phyloP scores from a whole-genome alignment of 2,888 invertebrate genomes.

The Hetaerina titia region DNA sequence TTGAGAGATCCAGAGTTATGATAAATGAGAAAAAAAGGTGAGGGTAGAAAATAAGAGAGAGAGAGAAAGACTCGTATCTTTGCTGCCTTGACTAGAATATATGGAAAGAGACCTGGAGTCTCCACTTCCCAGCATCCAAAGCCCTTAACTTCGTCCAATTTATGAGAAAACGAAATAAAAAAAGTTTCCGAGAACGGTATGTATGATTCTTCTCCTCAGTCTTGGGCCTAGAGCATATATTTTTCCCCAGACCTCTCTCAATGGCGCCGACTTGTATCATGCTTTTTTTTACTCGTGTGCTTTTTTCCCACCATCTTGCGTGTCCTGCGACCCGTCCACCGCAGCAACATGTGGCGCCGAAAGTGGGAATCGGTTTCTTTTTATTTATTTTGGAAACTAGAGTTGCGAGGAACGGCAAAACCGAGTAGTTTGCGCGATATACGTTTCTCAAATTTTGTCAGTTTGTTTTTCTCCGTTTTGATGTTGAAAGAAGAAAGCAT shows the following conservation, averaged over 20 bases:
- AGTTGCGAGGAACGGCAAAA: not conserved
- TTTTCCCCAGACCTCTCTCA: not conserved
- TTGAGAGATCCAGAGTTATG: not conserved
- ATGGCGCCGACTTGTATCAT: not conserved
- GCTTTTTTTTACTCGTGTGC: not conserved
- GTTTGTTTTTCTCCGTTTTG: not conserved
- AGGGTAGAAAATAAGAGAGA: not conserved
- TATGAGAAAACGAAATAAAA: constrained; percentile 15
- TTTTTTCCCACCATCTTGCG: not conserved
- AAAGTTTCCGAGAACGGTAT: not conserved
- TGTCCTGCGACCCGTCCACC: constrained; percentile 14
- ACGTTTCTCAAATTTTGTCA: constrained; percentile 6
- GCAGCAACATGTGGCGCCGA: constrained; percentile 50
- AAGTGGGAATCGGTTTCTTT: constrained; percentile 26
- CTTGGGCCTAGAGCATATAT: not conserved
- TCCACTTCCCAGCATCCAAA: not conserved
- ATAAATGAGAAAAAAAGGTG: not conserved
- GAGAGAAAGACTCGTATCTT: not conserved
- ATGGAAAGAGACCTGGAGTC: not conserved
- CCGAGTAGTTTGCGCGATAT: not conserved
- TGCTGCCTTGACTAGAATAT: not conserved
- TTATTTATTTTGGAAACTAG: not conserved
- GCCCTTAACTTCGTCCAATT: constrained; percentile 46
- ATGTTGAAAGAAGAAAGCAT: not conserved
- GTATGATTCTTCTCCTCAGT: constrained; percentile 29